Base-by-base conservation (phyloP, 2,888 invertebrate species). In the Noctua janthina region DNA sequence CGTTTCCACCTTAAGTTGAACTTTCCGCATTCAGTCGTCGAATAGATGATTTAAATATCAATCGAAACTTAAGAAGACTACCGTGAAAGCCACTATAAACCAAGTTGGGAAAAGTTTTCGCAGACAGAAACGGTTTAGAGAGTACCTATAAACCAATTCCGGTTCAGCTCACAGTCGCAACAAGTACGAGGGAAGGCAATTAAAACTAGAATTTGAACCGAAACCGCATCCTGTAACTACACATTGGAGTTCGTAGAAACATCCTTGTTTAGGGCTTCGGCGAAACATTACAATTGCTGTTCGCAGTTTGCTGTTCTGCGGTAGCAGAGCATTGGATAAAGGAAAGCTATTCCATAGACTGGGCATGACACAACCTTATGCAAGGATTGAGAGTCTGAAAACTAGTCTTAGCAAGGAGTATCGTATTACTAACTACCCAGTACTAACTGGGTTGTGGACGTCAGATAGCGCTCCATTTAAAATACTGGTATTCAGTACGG, bases 181-280 rank as follows among this genome's bases (percentile, higher is more conserved):
- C 29, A 23, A 72, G n/a, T 62, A 62, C 39, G 35, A 62, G 46
- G 29, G 17, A 54, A 43, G 51, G 51, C 74, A 54, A 74, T 74
- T 77, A 46, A 46, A 66, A 46, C 66, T 78, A 46, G 29, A 66
- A 35, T 23, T 46, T 66, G 43, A 20, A 67, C 20, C 2, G n/a
- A 54, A 67, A 54, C 20, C n/a, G 7, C 23, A 20, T n/a, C 43
- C 23, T 66, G 10, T 51, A 29, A 54, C 7, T 66, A 43, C 2
- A 35, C 17, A 23, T 17, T 23, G 5, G 13, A 11, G 23, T 75
- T 75, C 17, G 1, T 51, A 43, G 71, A 77, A 29, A 74, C 11
- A 29, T 43, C 23, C 35, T 59, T 17, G 35, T 49, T 70, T 13
- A 13, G 2, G 35, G 29, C 1, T 56, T 35, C 17, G 11, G 11